phyloP scores from a whole-genome alignment of 2,888 invertebrate genomes.

The Encarsia formosa region DNA sequence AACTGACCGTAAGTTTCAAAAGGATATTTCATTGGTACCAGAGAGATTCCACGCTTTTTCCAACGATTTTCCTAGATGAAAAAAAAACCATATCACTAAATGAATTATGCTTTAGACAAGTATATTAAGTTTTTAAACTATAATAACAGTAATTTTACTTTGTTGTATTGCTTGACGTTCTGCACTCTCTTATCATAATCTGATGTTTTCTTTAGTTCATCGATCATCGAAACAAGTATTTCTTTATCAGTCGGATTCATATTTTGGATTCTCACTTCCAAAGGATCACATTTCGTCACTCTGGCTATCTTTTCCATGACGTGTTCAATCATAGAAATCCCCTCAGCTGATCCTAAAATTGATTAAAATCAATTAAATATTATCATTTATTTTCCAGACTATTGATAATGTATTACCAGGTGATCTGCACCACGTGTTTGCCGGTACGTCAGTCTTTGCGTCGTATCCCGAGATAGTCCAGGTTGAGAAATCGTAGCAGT shows the following conservation, averaged over 20 bases:
- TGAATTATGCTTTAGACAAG: not conserved
- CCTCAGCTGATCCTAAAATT: constrained; percentile 15
- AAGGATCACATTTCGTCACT: constrained; percentile 55
- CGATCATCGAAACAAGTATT: constrained; percentile 54
- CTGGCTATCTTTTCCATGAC: constrained; percentile 60
- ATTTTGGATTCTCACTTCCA: constrained; percentile 58
- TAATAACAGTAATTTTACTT: constrained; percentile 40
- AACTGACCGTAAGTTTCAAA: not conserved
- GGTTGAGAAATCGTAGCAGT: constrained; percentile 61
- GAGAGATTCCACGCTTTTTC: constrained; percentile 69
- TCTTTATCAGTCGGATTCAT: constrained; percentile 53
- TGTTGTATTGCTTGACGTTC: constrained; percentile 60
- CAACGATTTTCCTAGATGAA: constrained; percentile 65
- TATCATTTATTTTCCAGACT: not conserved
- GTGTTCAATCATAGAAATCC: constrained; percentile 31
- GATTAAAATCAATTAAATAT: not conserved
- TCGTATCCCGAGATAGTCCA: constrained; percentile 55
- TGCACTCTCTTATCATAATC: constrained; percentile 57
- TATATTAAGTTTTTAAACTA: not conserved
- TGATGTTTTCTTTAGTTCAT: constrained; percentile 56
- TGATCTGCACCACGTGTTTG: constrained; percentile 67
- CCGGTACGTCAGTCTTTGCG: constrained; percentile 62
- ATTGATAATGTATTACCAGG: constrained; percentile 57
- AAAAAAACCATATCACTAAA: not conserved
- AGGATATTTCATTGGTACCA: constrained; percentile 15